Base-by-base conservation (phyloP, 2,797 vertebrate species). In the Clamator glandarius region DNA sequence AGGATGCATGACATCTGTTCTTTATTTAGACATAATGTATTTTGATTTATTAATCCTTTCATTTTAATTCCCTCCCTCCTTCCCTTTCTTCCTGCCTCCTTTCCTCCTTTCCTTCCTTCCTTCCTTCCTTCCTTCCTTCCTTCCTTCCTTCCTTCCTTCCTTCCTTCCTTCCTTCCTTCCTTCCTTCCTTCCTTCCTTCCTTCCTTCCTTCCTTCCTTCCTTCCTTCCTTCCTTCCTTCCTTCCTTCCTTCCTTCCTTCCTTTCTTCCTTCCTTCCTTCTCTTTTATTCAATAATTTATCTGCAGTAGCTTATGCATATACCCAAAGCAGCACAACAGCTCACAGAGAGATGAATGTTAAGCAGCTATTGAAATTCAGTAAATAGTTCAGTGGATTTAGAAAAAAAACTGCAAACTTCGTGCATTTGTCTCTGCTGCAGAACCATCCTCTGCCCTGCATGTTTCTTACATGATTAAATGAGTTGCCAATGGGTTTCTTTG, bases 61-160 rank as follows among this genome's bases (percentile, higher is more conserved):
- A 28, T 36, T 78, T 59, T 35, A 66, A 41, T 7, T 42, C 28
- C 17, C 11, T 31, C 48, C 3, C 18, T 73, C 11, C 16, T n/a
- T 64, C 8, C 17, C 31, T 69, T 7, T 19, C 39, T 70, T 5
- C 8, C 42, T 67, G 5, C 42, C 52, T 52, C 11, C 23, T 17
- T 36, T 9, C 33, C 42, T 62, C 12, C 16, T 61, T 51, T 8
- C 23, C 57, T 48, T 2, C 11, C n/a, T 39, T 2, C 31, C 58
- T 29, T 3, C 55, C 25, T 26, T 0, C 14, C 33, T 18, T 8
- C 33, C 14, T 31, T 5, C 20, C 26, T n/a, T 0, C 26, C 41
- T 26, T 0, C n/a, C 23, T 15, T 33, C 16, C n/a, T 52, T 23
- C 16, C 7, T 9, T 3, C 25, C 20, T 44, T 1, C 11, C n/a